Base-by-base conservation (phyloP, 2,888 invertebrate species). In the Drosophila rellima region DNA sequence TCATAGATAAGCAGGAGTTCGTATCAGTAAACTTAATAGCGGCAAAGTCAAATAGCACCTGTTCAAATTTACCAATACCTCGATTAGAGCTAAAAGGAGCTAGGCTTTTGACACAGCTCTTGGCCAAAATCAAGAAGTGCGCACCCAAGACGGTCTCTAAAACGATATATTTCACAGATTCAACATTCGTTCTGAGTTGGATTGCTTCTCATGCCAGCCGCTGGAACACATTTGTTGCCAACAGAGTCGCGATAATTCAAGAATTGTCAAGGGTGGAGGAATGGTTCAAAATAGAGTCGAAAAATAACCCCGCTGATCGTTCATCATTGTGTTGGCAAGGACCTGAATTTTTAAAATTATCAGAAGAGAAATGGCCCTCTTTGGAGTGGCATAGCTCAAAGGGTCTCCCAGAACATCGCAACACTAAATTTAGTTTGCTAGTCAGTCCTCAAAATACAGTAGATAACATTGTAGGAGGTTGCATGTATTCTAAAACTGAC, bases 361-460 rank as follows among this genome's bases (percentile, higher is more conserved):
- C 35, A 13, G 35, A 35, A 35, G 35, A 35, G 6, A n/a, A 35
- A 35, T n/a, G 35, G 35, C 35, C 35, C n/a, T 35, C n/a, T 6
- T 35, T 35, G n/a, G n/a, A 35, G 35, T 35, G 35, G 35, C 35
- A 35, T n/a, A 35, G n/a, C n/a, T 7, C 35, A 35, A n/a, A 35
- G 4, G 35, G 35, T 5, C 35, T 35, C n/a, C 35, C 35, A 35
- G 35, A 35, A 35, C 35, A 35, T 5, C 35, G 35, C 5, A 35
- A 35, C 7, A 35, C 35, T 35, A 35, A 35, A n/a, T 35, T 35
- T n/a, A 35, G 35, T 35, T n/a, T 35, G 35, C 35, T 35, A 35
- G 35, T n/a, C n/a, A 35, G 33, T 35, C 13, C 35, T 35, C 35
- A 35, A 35, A 35, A n/a, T n/a, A 35, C n/a, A 3, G 35, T n/a